Evolutionary conservation across 2,888 invertebrate genomes (phyloP).

Genomic region (Priapulus caudatus): DNA sequence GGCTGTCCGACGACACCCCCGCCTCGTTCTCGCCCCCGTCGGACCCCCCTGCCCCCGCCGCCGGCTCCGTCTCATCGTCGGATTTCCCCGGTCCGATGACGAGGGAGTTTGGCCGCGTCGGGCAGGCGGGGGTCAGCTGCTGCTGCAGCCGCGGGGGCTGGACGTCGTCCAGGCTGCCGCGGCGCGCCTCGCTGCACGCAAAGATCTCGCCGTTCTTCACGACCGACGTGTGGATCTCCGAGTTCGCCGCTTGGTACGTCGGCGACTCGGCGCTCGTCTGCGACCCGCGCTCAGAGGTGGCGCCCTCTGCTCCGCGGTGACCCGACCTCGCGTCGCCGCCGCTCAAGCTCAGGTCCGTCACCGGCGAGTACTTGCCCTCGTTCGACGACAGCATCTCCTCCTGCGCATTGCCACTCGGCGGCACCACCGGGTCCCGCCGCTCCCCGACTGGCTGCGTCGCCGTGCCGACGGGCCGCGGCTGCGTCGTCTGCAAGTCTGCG

Average conservation of each 20-base stretch:
- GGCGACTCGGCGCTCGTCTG: neutral
- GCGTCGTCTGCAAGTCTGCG: neutral
- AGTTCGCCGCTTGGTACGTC: conserved; percentile 1
- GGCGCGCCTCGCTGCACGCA: neutral
- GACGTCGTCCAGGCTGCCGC: neutral
- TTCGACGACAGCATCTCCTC: neutral
- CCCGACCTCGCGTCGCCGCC: neutral
- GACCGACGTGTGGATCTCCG: neutral
- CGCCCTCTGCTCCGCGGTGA: neutral
- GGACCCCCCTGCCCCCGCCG: neutral
- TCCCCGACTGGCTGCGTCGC: no score
- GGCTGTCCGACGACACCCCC: no score
- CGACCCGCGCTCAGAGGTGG: neutral
- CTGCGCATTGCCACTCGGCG: no score
- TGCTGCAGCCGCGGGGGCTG: no score
- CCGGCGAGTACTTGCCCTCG: neutral
- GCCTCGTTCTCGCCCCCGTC: neutral
- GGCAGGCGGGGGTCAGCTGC: no score
- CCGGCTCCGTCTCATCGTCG: neutral
- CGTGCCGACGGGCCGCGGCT: no score
- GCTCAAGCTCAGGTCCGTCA: neutral
- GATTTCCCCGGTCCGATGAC: neutral
- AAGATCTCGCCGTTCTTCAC: conserved; percentile 1
- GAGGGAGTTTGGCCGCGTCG: neutral
- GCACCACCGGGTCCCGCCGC: neutral